These are phyloP conservation scores for Eristalis intricaria DNA, from an alignment of 2,888 invertebrate species.

Conservation along the genomic window DNA sequence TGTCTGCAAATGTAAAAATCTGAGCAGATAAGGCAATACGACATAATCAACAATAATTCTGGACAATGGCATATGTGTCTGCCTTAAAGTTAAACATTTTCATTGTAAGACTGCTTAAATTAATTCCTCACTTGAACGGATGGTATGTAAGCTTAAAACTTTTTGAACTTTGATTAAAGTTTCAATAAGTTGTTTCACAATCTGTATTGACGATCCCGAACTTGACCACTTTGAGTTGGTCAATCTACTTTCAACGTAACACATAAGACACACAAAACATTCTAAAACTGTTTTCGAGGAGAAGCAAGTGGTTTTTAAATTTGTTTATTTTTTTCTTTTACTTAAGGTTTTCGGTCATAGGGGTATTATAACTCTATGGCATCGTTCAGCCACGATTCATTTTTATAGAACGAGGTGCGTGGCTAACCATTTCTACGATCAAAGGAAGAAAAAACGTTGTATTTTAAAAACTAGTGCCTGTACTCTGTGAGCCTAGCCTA, in stretches of 20 bases:
- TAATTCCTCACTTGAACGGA: neutral
- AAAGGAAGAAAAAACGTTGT: no score
- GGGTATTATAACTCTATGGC: no score
- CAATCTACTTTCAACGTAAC: constrained; percentile 3
- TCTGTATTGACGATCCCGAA: constrained; percentile 45
- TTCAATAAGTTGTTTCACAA: neutral
- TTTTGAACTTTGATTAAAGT: neutral
- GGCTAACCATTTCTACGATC: no score
- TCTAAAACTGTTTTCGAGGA: constrained; percentile 54
- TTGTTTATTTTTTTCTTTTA: constrained; percentile 24
- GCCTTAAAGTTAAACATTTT: constrained; percentile 7
- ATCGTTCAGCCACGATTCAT: no score
- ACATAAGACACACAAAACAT: constrained; percentile 37
- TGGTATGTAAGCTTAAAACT: neutral
- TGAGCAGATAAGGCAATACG: constrained; percentile 62
- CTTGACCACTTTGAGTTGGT: constrained; percentile 43
- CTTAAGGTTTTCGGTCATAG: neutral
- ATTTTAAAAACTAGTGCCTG: no score
- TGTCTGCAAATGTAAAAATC: constrained; percentile 50
- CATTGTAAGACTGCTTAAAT: neutral
- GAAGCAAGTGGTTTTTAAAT: constrained; percentile 58
- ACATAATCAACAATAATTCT: constrained; percentile 17
- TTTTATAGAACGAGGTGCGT: no score
- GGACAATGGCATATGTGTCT: constrained; percentile 13
- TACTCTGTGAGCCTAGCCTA: no score